Percentiles rank a stretch among this genome's conserved stretches.
Evolutionary conservation across 2,888 invertebrate species (phyloP).

Genomic region (Odontothrips loti): DNA sequence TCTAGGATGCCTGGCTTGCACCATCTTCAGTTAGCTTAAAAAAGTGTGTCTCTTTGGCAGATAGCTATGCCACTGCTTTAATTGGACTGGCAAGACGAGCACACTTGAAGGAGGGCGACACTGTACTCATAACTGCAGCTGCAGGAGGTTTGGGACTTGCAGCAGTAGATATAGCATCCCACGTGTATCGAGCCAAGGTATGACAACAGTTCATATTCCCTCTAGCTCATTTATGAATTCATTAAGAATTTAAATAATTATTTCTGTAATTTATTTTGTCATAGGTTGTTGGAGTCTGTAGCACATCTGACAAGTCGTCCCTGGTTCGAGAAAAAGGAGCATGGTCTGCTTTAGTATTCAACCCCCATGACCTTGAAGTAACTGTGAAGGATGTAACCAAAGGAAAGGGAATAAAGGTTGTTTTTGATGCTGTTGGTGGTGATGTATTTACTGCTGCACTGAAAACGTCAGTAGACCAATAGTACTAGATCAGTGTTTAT

Average conservation of each 20-base stretch:
- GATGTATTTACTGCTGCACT: conserved; percentile 55
- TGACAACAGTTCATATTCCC: neutral
- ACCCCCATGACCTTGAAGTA: conserved; percentile 52
- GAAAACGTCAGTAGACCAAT: conserved; percentile 52
- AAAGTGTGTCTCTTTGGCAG: conserved; percentile 56
- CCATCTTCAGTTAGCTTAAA: conserved; percentile 53
- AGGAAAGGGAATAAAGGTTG: conserved; percentile 57
- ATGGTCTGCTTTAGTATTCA: conserved; percentile 58
- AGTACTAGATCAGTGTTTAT: neutral
- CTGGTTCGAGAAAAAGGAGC: conserved; percentile 60
- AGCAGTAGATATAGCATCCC: conserved; percentile 64
- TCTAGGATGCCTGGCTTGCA: conserved; percentile 57
- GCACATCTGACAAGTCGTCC: conserved; percentile 56
- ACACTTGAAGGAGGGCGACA: conserved; percentile 51
- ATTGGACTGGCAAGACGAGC: conserved; percentile 58
- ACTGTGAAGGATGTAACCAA: conserved; percentile 55
- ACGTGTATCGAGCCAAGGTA: conserved; percentile 62
- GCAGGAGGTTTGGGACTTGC: conserved; percentile 61
- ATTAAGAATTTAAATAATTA: neutral
- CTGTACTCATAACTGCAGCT: conserved; percentile 61
- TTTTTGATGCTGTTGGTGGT: conserved; percentile 63
- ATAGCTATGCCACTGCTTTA: conserved; percentile 62
- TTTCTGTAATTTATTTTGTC: conserved; percentile 30
- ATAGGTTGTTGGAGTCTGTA: conserved; percentile 66
- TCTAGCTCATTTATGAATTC: neutral